A percentile compares a stretch with the other conserved stretches of the same genome.
Evolutionary conservation across 2,113 vertebrate genomes (phyloP).

Genomic region (Calyptomena viridis): DNA sequence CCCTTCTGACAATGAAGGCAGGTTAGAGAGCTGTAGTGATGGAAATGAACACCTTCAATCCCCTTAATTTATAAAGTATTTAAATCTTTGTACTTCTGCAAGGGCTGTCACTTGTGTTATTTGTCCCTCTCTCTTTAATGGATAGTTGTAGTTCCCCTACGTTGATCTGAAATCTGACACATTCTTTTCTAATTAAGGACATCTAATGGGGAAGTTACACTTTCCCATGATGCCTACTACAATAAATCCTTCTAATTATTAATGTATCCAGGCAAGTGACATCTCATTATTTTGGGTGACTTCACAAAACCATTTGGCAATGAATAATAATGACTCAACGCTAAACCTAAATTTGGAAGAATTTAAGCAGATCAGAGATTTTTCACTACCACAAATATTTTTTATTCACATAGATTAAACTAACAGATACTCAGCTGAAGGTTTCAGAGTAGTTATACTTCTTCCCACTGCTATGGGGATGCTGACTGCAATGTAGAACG

Average conservation of each 20-base stretch:
- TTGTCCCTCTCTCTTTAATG: slow-evolving; percentile 32
- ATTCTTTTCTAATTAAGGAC: slow-evolving; percentile 53
- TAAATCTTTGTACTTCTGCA: slow-evolving; percentile 51
- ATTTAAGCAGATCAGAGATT: neutral
- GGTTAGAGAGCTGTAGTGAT: slow-evolving; percentile 9
- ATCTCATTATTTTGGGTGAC: slow-evolving; percentile 58
- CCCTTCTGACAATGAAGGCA: neutral
- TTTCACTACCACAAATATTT: neutral
- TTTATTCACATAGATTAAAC: neutral
- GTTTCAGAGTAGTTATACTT: neutral
- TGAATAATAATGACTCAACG: slow-evolving; percentile 41
- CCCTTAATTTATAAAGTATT: slow-evolving; percentile 63
- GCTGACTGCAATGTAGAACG: neutral
- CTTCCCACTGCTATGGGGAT: neutral
- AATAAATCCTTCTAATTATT: slow-evolving; percentile 55
- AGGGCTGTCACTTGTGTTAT: slow-evolving; percentile 8
- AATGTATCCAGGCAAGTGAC: slow-evolving; percentile 55
- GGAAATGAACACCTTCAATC: slow-evolving; percentile 48
- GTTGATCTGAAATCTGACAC: slow-evolving; percentile 47
- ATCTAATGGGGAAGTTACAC: slow-evolving; percentile 59
- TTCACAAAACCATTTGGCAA: slow-evolving; percentile 65
- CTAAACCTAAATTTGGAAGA: slow-evolving; percentile 4
- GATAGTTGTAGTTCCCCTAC: neutral
- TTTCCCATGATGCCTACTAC: slow-evolving; percentile 49
- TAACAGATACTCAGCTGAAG: neutral